Conservation (phyloP, 2,888 invertebrate species). For the Liposcelis brunnea region DNA sequence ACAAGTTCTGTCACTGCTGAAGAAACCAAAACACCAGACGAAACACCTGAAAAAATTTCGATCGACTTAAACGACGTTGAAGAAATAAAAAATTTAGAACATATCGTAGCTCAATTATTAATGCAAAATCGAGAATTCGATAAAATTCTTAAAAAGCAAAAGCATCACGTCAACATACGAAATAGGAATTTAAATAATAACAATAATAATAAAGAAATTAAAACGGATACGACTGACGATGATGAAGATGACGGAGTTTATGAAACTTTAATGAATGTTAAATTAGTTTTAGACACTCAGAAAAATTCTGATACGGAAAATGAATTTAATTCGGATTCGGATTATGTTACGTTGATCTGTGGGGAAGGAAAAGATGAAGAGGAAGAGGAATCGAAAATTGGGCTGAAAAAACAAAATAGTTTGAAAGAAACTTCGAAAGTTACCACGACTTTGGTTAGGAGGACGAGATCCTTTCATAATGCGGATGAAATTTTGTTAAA, state of each 20-base stretch:
- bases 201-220: slow-evolving; percentile 10
- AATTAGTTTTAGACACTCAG: background rate
- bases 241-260: slow-evolving; percentile 17
- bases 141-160: slow-evolving; percentile 55
- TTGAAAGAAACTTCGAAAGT: background rate
- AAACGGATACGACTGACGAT: slow-evolving; percentile 13
- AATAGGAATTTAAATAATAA: slow-evolving; percentile 23
- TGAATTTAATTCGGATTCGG: slow-evolving; percentile 5
- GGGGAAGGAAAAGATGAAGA: slow-evolving; percentile 16
- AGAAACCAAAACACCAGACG: too few species aligned
- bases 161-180: slow-evolving; percentile 35
- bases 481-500: too few species aligned
- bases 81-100: slow-evolving; percentile 43
- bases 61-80: slow-evolving; percentile 12
- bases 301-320: background rate
- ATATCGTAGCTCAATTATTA: slow-evolving; percentile 65
- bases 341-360: slow-evolving; percentile 13
- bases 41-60: background rate
- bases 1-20: too few species aligned
- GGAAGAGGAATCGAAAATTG: slow-evolving; percentile 16
- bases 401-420: slow-evolving; percentile 13
- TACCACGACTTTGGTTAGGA: too few species aligned
- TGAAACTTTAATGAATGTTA: slow-evolving; percentile 11
- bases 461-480: too few species aligned
- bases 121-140: slow-evolving; percentile 72